Evolutionary conservation across 2,797 vertebrate species (phyloP), one percentile per base, ranked within the genome.

Genomic region (Uromys caudimaculatus): DNA sequence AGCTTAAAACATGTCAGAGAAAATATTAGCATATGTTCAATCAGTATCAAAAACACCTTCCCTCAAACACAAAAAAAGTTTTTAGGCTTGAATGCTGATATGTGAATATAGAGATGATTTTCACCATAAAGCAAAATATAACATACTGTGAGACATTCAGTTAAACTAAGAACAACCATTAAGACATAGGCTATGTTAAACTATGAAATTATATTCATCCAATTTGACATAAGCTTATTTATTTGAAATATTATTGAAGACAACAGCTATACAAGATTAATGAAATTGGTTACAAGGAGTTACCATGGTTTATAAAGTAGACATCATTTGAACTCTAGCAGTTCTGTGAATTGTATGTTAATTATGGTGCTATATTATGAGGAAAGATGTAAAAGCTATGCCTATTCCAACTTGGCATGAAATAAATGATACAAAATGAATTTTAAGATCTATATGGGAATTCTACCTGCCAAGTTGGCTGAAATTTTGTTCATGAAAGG

Each of bases 11-110:
- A 91, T 96, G 94, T 96, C 97, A 95, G 73, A 96, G 95, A 96
- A 97, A 98, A 97, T 95, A 97, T 97, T 96, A 97, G 35, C 97
- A 83, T 95, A 85, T 95, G 71, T 98, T 98, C 96, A 96, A 98
- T 97, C 95, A 97, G 90, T 94, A 95, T 81, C 94, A 78, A 94
- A 95, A 38, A 3, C 90, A 97, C 41, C 88, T 97, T 94, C 35
- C 96, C 92, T 93, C 56, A 97, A 96, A 79, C 89, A 97, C 67
- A 95, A 58, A 19, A 58, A 93, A 79, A 97, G 32, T 64, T 96
- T 94, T 98, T 23, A 75, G 13, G 77, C 44, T 84, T 94, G 97
- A 92, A 97, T 96, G 77, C 54, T 92, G 97, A 97, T 95, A 84
- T 84, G 75, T 95, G 54, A 58, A 0, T 69, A 6, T 13, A 84